phyloP scores from a whole-genome alignment of 2,113 vertebrate species.

The Aspidoscelis tigris region DNA sequence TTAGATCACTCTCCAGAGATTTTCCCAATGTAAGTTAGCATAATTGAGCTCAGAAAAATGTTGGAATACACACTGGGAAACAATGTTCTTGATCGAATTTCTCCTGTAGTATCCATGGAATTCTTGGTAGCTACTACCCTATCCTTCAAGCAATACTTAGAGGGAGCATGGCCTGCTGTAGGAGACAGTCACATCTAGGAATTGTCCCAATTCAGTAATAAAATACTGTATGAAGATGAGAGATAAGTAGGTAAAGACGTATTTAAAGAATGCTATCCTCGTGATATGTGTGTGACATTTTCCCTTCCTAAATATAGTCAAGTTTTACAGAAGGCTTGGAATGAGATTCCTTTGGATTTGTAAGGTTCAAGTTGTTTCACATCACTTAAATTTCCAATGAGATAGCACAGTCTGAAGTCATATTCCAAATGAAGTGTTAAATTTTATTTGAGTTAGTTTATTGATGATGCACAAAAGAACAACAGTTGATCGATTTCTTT shows the following conservation, averaged over 20 bases:
- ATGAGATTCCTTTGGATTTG: neutral
- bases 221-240: conserved; percentile 40
- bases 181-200: no score
- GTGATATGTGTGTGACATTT: neutral
- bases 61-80: no score
- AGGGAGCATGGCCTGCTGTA: no score
- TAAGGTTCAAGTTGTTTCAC: conserved; percentile 40
- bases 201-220: no score
- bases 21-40: no score
- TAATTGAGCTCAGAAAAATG: no score
- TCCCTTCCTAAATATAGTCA: neutral
- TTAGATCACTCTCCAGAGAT: no score
- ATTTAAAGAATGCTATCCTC: neutral
- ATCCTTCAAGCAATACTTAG: no score
- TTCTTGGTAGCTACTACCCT: no score
- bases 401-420: conserved; percentile 40
- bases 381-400: conserved; percentile 40
- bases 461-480: conserved; percentile 48
- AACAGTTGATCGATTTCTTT: conserved; percentile 59
- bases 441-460: conserved; percentile 48
- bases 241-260: conserved; percentile 77
- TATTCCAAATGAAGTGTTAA: conserved; percentile 45
- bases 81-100: no score
- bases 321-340: neutral
- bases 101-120: no score